Conservation (phyloP, 2,797 vertebrate species). For the Sebastes goodei region DNA sequence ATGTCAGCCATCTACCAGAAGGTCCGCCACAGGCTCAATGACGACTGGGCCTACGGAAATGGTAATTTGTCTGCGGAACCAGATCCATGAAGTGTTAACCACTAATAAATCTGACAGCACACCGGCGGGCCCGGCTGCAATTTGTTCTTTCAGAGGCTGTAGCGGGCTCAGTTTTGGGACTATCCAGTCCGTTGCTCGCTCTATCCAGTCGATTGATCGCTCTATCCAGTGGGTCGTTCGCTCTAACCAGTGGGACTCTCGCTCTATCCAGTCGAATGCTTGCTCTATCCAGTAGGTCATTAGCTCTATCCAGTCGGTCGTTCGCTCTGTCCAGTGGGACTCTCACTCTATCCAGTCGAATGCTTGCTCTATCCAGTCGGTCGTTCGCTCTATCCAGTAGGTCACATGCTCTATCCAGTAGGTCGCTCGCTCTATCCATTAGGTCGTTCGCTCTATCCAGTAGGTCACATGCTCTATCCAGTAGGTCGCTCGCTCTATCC, state of each 20-base stretch:
- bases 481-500: rapidly evolving
- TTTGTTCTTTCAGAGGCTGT: neutral
- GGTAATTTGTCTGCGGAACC: constrained; percentile 72
- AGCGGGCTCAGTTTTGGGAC: neutral
- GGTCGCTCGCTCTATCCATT: too few relatives aligned
- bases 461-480: too few relatives aligned
- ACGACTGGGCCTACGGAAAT: constrained; percentile 97
- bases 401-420: rapidly evolving
- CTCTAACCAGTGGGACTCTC: too few relatives aligned
- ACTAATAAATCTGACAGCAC: neutral
- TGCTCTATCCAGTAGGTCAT: too few relatives aligned
- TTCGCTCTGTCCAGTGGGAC: too few relatives aligned
- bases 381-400: rapidly evolving
- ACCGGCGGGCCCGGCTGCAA: too few relatives aligned
- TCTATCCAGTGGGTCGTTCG: too few relatives aligned
- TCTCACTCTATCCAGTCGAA: too few relatives aligned
- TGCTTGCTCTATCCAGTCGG: too few relatives aligned
- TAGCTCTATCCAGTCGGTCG: rapidly evolving
- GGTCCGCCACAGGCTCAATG: constrained; percentile 94
- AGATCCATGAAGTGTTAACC: neutral
- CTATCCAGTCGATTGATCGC: neutral
- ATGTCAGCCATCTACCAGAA: constrained; percentile 99
- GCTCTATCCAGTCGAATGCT: too few relatives aligned
- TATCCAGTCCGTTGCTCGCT: neutral
- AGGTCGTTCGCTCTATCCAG: rapidly evolving